A percentile compares a stretch with the other conserved stretches of the same genome.
Conservation (phyloP, 2,888 invertebrate species). For the Mesorhabditis spiculigera region DNA sequence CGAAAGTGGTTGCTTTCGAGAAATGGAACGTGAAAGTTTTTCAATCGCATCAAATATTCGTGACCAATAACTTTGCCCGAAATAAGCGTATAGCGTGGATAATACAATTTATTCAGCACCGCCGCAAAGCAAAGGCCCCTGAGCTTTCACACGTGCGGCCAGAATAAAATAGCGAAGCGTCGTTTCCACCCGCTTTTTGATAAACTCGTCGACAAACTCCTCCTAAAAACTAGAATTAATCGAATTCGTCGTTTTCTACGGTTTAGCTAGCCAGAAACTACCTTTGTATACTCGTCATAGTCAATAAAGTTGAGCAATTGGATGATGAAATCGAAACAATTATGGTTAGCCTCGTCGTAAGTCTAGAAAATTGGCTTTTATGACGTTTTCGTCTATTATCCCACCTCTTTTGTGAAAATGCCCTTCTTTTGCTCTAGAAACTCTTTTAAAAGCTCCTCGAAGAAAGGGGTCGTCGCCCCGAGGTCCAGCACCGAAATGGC, state of each 20-base stretch:
- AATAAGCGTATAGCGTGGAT: no score
- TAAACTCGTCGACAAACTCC: neutral
- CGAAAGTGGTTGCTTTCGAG: no score
- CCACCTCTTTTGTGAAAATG: no score
- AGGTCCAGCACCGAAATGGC: constrained; percentile 1
- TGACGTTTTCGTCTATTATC: neutral
- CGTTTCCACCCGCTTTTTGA: neutral
- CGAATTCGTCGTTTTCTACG: neutral
- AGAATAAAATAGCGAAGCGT: no score
- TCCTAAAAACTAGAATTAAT: neutral
- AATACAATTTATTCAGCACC: no score
- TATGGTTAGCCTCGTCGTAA: neutral
- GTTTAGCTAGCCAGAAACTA: neutral
- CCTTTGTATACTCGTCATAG: neutral
- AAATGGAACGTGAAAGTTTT: no score
- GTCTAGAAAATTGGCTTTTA: neutral
- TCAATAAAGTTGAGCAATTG: neutral
- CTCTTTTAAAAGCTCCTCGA: neutral
- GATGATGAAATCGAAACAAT: constrained; percentile 3
- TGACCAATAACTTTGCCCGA: no score
- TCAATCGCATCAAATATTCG: no score
- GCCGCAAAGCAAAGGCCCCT: no score
- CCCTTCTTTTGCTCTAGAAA: no score
- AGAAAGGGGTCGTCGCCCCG: neutral
- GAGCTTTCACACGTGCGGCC: no score